Base-by-base conservation (phyloP, 2,113 vertebrate genomes). In the Larimichthys polyactis region DNA sequence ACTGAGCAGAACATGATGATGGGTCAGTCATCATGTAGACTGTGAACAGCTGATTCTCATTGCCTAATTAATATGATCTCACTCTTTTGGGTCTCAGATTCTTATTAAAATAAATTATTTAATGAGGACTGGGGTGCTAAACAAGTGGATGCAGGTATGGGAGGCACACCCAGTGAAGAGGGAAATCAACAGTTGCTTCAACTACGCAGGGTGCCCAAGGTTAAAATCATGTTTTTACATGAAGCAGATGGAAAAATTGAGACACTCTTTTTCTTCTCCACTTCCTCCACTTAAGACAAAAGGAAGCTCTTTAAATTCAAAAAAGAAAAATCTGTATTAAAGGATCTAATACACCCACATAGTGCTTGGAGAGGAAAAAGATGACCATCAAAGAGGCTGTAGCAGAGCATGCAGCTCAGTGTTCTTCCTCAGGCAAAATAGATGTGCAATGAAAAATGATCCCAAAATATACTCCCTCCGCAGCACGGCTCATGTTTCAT, bases 321-420 rank as follows among this genome's bases (percentile, higher is more conserved):
- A 82, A 84, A 71, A 17, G 2, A 17, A 54, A 82, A 75, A 55
- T 51, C 60, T 71, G 60, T 57, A 70, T 79, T 11, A 73, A 74
- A 74, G 73, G 73, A 58, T 77, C 76, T 52, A 49, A 79, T 83
- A 82, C 75, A 71, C 90, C 87, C 82, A 93, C 82, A 83, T 51
- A 62, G 32, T 22, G 62, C n/a, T 68, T 3, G 40, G 57, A 66
- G 20, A 75, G 58, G 20, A 27, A 44, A 62, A 63, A 52, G 11
- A 75, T 24, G 59, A 66, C 12, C 32, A 83, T 79, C 29, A 65
- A 73, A 83, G 17, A 89, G 40, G 75, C 40, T 36, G 24, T 11
- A 40, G 77, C 55, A 75, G 71, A 86, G 79, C 75, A 82, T 9
- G 48, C 48, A 72, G 75, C 55, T 51, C 69, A 19, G 52, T 63